Evolutionary conservation across 2,113 vertebrate species (phyloP), one percentile per base, ranked within the genome.

Genomic region (Hepsetus odoe): DNA sequence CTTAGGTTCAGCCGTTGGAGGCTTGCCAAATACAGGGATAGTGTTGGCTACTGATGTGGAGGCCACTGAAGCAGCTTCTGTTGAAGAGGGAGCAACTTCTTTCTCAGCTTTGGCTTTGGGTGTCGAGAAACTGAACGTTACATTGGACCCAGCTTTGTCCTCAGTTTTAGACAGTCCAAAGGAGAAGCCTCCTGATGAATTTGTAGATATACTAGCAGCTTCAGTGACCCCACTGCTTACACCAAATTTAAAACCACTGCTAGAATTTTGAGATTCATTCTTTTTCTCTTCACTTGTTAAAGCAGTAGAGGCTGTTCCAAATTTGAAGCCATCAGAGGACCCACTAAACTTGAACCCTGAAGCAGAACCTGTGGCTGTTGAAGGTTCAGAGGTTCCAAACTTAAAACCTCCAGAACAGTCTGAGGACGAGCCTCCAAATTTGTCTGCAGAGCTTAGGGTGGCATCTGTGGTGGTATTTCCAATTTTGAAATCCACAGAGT

Each of bases 201-300:
- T 84, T 22, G 84, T 91, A 90, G 85, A 94, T 90, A 85, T 90
- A 90, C 77, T 93, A 86, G 68, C 88, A 7, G 87, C 81, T 69
- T 74, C 84, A 40, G 85, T 85, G 87, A 93, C 16, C 78, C 82
- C 89, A 44, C 82, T 44, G 12, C 77, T 30, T 3, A 18, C 55
- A 55, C 93, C 93, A 80, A 96, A 96, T 58, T 92, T 95, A 88
- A 96, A 97, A 72, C 83, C 90, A 40, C 86, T 76, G 79, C 56
- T 86, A 18, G 88, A 85, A 49, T 72, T 90, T 74, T 93, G 77
- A 35, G 86, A 89, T 44, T 83, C 89, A 44, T 93, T 90, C 80
- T 94, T 96, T 86, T 94, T 95, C 79, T 89, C 88, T 74, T 94
- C 95, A 82, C 91, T 90, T 72, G 88, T 61, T 83, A 90, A 90